Evolutionary conservation across 2,113 vertebrate genomes (phyloP), one percentile per base, ranked within the genome.

Genomic region (Cacatua alba): DNA sequence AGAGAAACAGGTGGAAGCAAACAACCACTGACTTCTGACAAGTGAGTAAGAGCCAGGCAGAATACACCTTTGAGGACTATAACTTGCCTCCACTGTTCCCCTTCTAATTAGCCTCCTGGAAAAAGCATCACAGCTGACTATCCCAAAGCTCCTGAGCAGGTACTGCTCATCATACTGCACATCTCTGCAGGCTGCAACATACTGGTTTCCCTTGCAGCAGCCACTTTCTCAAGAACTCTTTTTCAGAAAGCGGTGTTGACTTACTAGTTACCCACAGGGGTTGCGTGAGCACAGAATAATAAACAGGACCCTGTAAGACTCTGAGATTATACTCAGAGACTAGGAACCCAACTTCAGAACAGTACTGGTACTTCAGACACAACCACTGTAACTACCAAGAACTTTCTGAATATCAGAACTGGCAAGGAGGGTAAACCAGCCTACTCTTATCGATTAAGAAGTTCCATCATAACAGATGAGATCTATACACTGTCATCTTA

Each of bases 81-180:
- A 20, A 72, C 29, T 48, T 28, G 70, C 44, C 41, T 72, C 15
- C 33, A 51, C 20, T 51, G 35, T 44, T 71, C 28, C 46, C 29
- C 20, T 76, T 17, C 13, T 3, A 13, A 2, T 6, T n/a, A 48
- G 0, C 1, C 11, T 6, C 39, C 60, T 64, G 49, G 43, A 69
- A 71, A 86, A 72, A 41, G 10, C 21, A 92, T 20, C 46, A 37
- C 60, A 72, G 29, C n/a, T 53, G 59, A 59, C 44, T 59, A 52
- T 57, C 37, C n/a, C 52, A 88, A 79, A 48, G 15, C 26, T 62
- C 67, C 35, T 39, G 28, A 62, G 49, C n/a, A 69, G 37, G 26
- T 41, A 83, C 26, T 46, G 52, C 26, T 75, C 59, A 67, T 29
- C 28, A 51, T 19, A 75, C 13, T 41, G 51, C 29, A 57, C 49